Evolutionary conservation across 2,113 vertebrate species (phyloP).

Genomic region (Cricetomys ansorgei): DNA sequence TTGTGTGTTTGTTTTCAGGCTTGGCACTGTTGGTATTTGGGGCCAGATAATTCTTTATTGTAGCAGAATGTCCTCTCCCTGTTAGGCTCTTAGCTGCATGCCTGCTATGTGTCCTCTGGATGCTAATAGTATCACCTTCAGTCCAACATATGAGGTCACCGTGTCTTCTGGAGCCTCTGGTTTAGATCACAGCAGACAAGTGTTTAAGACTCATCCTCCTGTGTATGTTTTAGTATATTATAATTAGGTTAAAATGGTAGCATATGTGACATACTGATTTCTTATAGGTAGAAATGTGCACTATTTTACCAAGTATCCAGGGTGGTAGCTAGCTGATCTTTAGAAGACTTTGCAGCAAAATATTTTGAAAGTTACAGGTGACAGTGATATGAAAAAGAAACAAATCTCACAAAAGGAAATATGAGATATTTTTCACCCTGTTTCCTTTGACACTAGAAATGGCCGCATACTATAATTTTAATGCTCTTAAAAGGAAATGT

Average conservation of each 20-base stretch:
- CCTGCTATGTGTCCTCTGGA: not conserved
- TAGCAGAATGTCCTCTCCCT: not conserved
- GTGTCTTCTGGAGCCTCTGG: not conserved
- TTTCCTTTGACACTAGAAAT: slow-evolving; percentile 37
- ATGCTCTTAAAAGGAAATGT: slow-evolving; percentile 23
- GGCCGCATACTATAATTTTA: not conserved
- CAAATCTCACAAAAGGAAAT: slow-evolving; percentile 62
- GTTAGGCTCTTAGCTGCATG: not conserved
- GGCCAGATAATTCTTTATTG: not conserved
- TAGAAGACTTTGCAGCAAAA: slow-evolving; percentile 44
- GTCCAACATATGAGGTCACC: not conserved
- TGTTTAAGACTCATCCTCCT: not conserved
- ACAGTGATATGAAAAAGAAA: slow-evolving; percentile 60
- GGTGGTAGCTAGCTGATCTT: slow-evolving; percentile 17
- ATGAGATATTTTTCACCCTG: not conserved
- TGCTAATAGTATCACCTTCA: not conserved
- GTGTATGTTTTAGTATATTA: not conserved
- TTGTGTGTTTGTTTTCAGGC: not conserved
- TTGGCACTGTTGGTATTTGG: not conserved
- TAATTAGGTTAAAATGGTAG: not conserved
- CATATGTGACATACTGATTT: not conserved
- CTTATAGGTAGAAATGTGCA: not conserved
- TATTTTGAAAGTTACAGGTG: not conserved
- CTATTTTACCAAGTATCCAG: slow-evolving; percentile 23
- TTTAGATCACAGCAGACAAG: not conserved